A percentile compares a stretch with the other conserved stretches of the same genome.
Evolutionary conservation across 1,140 invertebrate species (phyloP).

Genomic region (Streblospio benedicti): DNA sequence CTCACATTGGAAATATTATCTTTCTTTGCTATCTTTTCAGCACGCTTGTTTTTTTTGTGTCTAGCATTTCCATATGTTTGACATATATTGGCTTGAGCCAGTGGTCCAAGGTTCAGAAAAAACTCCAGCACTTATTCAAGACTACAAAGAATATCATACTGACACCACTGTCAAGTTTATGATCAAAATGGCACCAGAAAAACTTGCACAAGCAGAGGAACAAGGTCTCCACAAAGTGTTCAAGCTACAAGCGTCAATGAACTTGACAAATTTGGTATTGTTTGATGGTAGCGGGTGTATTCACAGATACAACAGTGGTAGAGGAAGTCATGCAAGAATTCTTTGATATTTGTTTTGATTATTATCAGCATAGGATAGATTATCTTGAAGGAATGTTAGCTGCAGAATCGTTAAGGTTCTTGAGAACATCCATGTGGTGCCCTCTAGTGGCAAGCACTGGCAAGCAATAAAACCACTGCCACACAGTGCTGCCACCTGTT

Average conservation of each 20-base stretch:
- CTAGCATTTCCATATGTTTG: too few species aligned
- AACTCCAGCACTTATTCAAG: constrained; percentile 65
- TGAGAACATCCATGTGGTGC: too few species aligned
- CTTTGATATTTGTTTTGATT: constrained; percentile 69
- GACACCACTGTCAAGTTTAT: constrained; percentile 90
- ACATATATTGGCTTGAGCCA: too few species aligned
- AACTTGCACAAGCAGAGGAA: constrained; percentile 64
- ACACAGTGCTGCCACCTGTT: too few species aligned
- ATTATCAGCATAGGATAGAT: constrained; percentile 79
- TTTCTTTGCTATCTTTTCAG: too few species aligned
- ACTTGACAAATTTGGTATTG: too few species aligned
- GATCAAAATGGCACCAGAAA: constrained; percentile 68
- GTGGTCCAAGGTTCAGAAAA: constrained; percentile 74
- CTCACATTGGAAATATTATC: too few species aligned
- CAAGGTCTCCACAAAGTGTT: constrained; percentile 92
- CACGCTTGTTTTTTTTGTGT: too few species aligned
- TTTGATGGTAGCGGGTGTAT: constrained; percentile 87
- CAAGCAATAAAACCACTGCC: too few species aligned
- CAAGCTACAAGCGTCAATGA: constrained; percentile 76
- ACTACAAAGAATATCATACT: constrained; percentile 90
- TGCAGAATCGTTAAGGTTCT: too few species aligned
- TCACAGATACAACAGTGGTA: constrained; percentile 66
- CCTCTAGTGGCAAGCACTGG: too few species aligned
- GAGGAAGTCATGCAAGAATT: constrained; percentile 79
- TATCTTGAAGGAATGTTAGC: constrained; percentile 82